phyloP scores from a whole-genome alignment of 2,888 invertebrate species.

The Fissipunctia ypsillon region DNA sequence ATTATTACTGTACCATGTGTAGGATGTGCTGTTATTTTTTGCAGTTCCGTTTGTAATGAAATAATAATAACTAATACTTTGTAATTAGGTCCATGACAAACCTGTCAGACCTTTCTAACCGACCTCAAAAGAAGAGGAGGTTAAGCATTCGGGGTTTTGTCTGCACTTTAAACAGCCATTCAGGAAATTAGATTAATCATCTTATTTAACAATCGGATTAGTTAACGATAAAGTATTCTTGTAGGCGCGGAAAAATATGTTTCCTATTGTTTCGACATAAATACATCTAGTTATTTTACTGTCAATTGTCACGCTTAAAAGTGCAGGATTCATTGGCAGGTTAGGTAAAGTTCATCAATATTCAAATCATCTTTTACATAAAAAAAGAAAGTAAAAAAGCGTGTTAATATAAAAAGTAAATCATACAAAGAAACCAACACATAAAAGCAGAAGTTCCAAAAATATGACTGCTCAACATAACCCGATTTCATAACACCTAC shows the following conservation, averaged over 20 bases:
- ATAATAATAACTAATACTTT: background rate
- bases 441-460: background rate
- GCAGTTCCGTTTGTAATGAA: background rate
- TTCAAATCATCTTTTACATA: background rate
- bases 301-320: no score
- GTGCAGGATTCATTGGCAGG: background rate
- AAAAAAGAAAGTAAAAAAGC: background rate
- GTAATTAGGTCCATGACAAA: background rate
- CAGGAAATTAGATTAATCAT: background rate
- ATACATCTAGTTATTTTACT: background rate
- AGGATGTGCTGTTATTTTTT: conserved; percentile 2
- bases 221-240: background rate
- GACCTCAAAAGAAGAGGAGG: no score
- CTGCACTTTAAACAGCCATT: background rate
- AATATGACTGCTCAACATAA: background rate
- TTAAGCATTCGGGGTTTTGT: no score
- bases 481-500: background rate
- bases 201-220: background rate
- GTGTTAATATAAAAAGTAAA: background rate
- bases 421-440: background rate
- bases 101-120: background rate
- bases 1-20: conserved; percentile 24
- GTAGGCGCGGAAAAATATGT: background rate
- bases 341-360: background rate
- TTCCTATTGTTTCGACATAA: background rate